A percentile compares a stretch with the other conserved stretches of the same genome.
Conservation (phyloP, 1,140 invertebrate species). For the Caenorhabditis elegans region WBcel235 BX284604.4:11885501-11886000, state of each 20-base stretch:
- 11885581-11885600: not conserved
- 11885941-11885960: constrained; percentile 59
- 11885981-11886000: constrained; percentile 66
- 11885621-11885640: not conserved
- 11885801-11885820: constrained; percentile 55
- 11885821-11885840: constrained; percentile 57
- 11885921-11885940: constrained; percentile 55
- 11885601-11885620: constrained; percentile 18
- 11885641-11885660: not conserved
- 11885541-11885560: not conserved
- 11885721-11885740: not conserved
- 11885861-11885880: constrained; percentile 37
- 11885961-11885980: constrained; percentile 65
- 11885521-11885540: not conserved
- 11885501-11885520: constrained; percentile 26
- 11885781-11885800: constrained; percentile 55
- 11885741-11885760: constrained; percentile 60
- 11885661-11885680: not conserved
- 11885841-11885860: constrained; percentile 59
- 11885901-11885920: constrained; percentile 45
- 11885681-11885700: not conserved
- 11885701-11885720: no score
- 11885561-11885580: not conserved
- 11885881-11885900: constrained; percentile 65
- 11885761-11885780: constrained; percentile 62